Percentiles rank a stretch among this genome's conserved stretches.
These are phyloP conservation scores for Ctenosaura bakeri DNA, from an alignment of 2,797 vertebrate species.

Conservation along the genomic window DNA sequence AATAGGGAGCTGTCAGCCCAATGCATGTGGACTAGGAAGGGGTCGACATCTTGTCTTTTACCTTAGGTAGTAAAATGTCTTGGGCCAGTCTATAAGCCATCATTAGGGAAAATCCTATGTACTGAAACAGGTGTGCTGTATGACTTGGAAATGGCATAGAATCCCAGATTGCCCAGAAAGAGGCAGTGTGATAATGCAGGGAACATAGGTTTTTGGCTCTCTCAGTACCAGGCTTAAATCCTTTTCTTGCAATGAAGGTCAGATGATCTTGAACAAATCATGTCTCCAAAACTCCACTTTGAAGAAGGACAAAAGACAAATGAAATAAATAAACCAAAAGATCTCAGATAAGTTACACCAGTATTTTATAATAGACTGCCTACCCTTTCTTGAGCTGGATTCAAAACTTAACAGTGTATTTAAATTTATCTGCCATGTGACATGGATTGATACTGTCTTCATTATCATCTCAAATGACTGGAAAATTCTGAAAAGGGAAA, in stretches of 20 bases:
- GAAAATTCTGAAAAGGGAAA: background rate
- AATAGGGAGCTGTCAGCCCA: too few relatives aligned
- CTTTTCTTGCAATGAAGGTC: too few relatives aligned
- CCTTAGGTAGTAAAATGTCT: background rate
- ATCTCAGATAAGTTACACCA: background rate
- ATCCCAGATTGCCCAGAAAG: background rate
- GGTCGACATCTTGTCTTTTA: too few relatives aligned
- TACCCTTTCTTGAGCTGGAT: background rate
- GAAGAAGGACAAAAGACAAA: background rate
- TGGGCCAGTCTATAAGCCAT: background rate
- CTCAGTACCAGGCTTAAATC: background rate
- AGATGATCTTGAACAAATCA: background rate
- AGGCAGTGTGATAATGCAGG: background rate
- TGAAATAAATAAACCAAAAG: background rate
- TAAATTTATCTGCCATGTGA: conserved; percentile 9
- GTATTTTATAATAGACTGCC: background rate
- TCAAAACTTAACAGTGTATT: conserved; percentile 4
- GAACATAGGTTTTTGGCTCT: background rate
- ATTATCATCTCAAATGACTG: background rate
- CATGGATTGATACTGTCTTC: background rate
- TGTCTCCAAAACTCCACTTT: background rate
- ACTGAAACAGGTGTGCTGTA: background rate
- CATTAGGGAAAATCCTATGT: background rate
- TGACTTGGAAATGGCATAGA: background rate
- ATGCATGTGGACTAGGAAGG: too few relatives aligned